Conservation (phyloP, 2,113 vertebrate species). For the Anas platyrhynchos region DNA sequence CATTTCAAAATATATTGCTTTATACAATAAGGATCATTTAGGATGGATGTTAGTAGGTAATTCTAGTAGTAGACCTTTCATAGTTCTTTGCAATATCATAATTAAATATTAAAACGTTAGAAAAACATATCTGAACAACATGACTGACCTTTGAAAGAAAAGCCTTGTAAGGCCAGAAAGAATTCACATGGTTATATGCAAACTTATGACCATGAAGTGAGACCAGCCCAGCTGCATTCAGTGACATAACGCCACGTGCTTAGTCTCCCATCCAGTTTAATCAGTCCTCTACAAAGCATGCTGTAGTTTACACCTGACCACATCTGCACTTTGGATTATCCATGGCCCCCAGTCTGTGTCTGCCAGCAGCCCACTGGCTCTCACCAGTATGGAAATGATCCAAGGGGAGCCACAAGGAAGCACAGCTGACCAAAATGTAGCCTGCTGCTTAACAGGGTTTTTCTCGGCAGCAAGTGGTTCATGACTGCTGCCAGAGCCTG, state of each 20-base stretch:
- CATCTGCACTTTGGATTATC: neutral
- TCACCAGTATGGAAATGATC: neutral
- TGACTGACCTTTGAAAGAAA: neutral
- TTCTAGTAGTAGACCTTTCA: neutral
- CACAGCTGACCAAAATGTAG: neutral
- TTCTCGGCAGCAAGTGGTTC: fast-evolving
- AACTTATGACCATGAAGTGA: neutral
- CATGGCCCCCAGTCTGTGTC: fast-evolving
- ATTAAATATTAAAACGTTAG: neutral
- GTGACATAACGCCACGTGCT: neutral
- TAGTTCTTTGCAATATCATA: neutral
- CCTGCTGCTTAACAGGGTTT: fast-evolving
- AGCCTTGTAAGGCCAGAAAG: neutral
- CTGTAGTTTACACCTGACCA: neutral
- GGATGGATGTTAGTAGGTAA: neutral
- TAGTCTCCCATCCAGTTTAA: neutral
- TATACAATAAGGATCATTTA: neutral
- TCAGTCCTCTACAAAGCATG: fast-evolving
- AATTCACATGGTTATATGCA: neutral
- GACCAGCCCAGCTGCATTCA: neutral
- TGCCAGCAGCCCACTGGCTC: neutral
- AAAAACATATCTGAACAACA: neutral
- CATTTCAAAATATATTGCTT: slow-evolving; percentile 3
- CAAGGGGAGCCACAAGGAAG: neutral
- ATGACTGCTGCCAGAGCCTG: neutral